Percentiles rank a stretch among this genome's conserved stretches.
phyloP scores from a whole-genome alignment of 2,888 invertebrate genomes.

The Gasteruption jaculator region DNA sequence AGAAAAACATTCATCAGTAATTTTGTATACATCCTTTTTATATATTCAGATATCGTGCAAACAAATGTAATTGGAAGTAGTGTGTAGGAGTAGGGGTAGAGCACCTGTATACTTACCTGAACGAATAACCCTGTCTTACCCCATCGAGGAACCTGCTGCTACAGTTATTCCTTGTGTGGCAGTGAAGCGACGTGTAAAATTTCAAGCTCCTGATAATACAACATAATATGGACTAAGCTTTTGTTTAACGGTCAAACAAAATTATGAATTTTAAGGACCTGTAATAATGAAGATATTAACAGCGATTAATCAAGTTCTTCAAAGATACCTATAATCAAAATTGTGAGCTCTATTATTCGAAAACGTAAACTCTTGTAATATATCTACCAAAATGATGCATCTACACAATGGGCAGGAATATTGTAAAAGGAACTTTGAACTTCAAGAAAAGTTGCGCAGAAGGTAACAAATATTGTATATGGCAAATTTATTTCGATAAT shows the following conservation, averaged over 20 bases:
- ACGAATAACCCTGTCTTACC: conserved; percentile 29
- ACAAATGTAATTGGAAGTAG: no score
- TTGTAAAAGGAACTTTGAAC: conserved; percentile 43
- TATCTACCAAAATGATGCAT: conserved; percentile 29
- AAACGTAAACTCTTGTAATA: conserved; percentile 3
- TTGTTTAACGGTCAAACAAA: neutral
- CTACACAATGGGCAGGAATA: conserved; percentile 33
- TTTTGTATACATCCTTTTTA: no score
- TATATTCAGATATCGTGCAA: no score
- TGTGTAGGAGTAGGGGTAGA: conserved; percentile 29
- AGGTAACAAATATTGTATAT: conserved; percentile 38
- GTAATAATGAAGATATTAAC: neutral
- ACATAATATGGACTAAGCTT: neutral
- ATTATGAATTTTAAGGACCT: neutral
- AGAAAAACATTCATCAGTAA: no score
- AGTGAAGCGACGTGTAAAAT: conserved; percentile 25
- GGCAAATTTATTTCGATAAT: neutral
- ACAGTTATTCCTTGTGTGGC: conserved; percentile 34
- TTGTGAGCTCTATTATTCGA: conserved; percentile 15
- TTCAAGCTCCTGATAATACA: neutral
- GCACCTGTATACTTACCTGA: conserved; percentile 40
- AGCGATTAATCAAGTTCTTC: no score
- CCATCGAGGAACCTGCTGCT: conserved; percentile 32
- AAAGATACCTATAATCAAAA: conserved; percentile 20
- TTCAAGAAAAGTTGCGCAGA: conserved; percentile 43